These are phyloP conservation scores for Vanessa atalanta DNA, from an alignment of 1,140 invertebrate genomes.

Conservation along the genomic window DNA sequence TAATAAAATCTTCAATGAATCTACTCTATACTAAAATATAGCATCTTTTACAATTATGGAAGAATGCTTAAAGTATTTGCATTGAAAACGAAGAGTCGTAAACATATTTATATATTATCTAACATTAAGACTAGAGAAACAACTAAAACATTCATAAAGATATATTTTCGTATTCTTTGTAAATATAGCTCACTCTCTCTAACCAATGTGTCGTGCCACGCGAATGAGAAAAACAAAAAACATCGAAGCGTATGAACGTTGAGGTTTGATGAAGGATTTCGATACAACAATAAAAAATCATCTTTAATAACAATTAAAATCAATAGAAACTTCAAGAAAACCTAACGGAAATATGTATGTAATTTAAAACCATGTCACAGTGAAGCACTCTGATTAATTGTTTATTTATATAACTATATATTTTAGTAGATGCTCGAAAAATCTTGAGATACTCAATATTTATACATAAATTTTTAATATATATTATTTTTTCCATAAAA, in stretches of 20 bases:
- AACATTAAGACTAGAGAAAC: constrained; percentile 70
- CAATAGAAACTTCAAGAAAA: not conserved
- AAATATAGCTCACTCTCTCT: constrained; percentile 61
- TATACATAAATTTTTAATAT: no score
- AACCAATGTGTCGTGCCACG: constrained; percentile 43
- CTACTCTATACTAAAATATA: constrained; percentile 64
- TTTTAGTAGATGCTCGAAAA: no score
- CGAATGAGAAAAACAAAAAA: constrained; percentile 49
- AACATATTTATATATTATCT: constrained; percentile 46
- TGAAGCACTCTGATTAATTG: not conserved
- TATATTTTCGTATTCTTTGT: constrained; percentile 57
- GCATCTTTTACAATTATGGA: constrained; percentile 67
- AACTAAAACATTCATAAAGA: constrained; percentile 70
- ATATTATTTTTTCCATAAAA: no score
- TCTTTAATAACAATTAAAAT: not conserved
- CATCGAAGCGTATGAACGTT: constrained; percentile 41
- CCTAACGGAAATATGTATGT: not conserved
- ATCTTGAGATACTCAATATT: no score
- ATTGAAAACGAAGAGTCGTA: constrained; percentile 54
- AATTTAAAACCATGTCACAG: not conserved
- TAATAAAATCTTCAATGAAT: constrained; percentile 40
- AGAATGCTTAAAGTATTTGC: constrained; percentile 63
- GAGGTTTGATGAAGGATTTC: not conserved
- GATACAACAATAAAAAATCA: constrained; percentile 49
- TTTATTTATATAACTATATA: no score